These are phyloP conservation scores for Coptodon bakossiorum DNA, from an alignment of 2,113 vertebrate species.

Conservation along the genomic window DNA sequence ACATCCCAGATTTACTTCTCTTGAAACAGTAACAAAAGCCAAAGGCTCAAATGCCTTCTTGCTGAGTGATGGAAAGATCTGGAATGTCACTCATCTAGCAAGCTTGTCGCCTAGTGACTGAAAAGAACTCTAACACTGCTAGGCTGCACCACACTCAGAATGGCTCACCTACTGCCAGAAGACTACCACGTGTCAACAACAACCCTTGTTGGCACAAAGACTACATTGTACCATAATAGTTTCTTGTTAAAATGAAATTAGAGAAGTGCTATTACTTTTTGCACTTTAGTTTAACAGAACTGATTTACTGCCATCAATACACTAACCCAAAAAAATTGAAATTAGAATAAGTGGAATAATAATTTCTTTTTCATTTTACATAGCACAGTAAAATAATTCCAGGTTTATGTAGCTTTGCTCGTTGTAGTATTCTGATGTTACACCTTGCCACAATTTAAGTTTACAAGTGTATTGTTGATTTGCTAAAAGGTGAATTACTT, in stretches of 20 bases:
- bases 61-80: background rate
- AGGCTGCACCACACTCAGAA: background rate
- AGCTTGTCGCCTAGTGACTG: background rate
- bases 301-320: background rate
- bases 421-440: background rate
- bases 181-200: background rate
- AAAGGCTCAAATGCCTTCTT: background rate
- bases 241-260: background rate
- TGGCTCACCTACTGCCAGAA: background rate
- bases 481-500: background rate
- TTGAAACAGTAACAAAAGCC: background rate
- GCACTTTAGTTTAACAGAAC: background rate
- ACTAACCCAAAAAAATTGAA: background rate
- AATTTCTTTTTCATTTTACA: background rate
- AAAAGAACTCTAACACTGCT: background rate
- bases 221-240: background rate
- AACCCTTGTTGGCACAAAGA: background rate
- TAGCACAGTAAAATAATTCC: background rate
- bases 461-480: background rate
- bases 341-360: background rate
- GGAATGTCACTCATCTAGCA: background rate
- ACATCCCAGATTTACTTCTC: background rate
- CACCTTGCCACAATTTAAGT: fast-evolving
- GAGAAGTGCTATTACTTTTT: background rate
- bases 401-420: background rate